Evolutionary conservation across 2,113 vertebrate species (phyloP).

Genomic region (Hyaena hyaena): DNA sequence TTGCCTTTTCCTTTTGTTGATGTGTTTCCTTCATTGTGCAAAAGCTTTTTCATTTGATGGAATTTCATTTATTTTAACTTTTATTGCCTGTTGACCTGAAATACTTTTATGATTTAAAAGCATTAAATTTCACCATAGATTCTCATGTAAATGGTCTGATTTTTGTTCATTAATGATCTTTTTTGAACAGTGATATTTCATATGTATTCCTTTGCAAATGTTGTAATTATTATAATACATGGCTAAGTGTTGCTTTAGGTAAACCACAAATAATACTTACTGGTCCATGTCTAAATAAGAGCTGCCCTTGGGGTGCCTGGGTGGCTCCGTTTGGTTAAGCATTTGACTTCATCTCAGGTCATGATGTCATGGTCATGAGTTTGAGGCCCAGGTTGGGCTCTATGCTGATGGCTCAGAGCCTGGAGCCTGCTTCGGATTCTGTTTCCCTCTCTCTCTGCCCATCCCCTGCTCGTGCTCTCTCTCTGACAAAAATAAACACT

Average conservation of each 20-base stretch:
- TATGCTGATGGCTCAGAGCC: no score
- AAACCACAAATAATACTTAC: neutral
- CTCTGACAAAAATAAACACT: no score
- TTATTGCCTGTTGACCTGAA: neutral
- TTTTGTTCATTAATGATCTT: neutral
- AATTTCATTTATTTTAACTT: neutral
- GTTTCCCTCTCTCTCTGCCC: no score
- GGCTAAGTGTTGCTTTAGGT: neutral
- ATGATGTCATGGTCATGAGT: no score
- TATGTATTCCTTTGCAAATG: neutral
- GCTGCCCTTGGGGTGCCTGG: neutral
- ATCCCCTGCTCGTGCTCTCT: no score
- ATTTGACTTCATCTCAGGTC: no score
- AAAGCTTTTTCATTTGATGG: neutral
- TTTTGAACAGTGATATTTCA: neutral
- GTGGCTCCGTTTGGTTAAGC: no score
- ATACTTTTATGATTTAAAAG: neutral
- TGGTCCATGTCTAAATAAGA: neutral
- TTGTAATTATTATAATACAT: neutral
- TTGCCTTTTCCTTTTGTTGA: neutral
- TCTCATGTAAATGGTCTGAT: neutral
- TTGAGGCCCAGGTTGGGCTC: no score
- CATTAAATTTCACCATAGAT: neutral
- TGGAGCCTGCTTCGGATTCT: no score
- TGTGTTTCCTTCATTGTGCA: neutral